A percentile compares a stretch with the other conserved stretches of the same genome.
Conservation (phyloP, 2,888 invertebrate genomes). For the Ypsolopha sequella region DNA sequence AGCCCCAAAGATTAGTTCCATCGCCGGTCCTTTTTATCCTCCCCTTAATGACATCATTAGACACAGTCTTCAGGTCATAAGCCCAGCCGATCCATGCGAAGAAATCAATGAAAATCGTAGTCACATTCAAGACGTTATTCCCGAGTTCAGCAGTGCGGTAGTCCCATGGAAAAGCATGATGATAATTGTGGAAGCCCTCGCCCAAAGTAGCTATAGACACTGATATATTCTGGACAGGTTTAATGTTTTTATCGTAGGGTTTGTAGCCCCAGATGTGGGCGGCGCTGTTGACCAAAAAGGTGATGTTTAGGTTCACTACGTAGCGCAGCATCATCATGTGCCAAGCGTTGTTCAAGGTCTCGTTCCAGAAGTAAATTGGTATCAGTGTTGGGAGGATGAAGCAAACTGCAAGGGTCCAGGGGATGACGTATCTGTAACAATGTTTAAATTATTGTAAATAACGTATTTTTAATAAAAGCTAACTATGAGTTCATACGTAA, state of each 20-base stretch:
- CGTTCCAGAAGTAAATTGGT: slow-evolving; percentile 73
- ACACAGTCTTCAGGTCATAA: slow-evolving; percentile 31
- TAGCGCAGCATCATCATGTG: slow-evolving; percentile 63
- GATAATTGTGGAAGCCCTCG: slow-evolving; percentile 83
- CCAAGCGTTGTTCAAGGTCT: slow-evolving; percentile 50
- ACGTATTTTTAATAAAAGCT: slow-evolving; percentile 61
- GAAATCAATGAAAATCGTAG: slow-evolving; percentile 34
- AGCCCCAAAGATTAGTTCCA: slow-evolving; percentile 15
- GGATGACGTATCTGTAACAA: slow-evolving; percentile 68
- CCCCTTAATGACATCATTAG: slow-evolving; percentile 15
- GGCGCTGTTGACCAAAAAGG: slow-evolving; percentile 75
- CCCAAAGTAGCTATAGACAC: slow-evolving; percentile 20
- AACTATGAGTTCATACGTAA: no score
- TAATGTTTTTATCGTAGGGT: slow-evolving; percentile 47
- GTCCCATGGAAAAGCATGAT: slow-evolving; percentile 81
- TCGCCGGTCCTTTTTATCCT: slow-evolving; percentile 24
- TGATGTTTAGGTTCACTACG: slow-evolving; percentile 66
- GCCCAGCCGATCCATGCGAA: slow-evolving; percentile 38
- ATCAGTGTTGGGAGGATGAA: slow-evolving; percentile 63
- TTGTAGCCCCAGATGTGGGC: slow-evolving; percentile 68
- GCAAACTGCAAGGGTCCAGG: slow-evolving; percentile 69
- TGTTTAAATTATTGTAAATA: slow-evolving; percentile 22
- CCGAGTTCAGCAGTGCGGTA: slow-evolving; percentile 66
- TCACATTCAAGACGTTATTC: slow-evolving; percentile 26
- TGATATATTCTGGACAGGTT: slow-evolving; percentile 20